phyloP scores from a whole-genome alignment of 1,140 invertebrate genomes.

The Drosophila trapezifrons region DNA sequence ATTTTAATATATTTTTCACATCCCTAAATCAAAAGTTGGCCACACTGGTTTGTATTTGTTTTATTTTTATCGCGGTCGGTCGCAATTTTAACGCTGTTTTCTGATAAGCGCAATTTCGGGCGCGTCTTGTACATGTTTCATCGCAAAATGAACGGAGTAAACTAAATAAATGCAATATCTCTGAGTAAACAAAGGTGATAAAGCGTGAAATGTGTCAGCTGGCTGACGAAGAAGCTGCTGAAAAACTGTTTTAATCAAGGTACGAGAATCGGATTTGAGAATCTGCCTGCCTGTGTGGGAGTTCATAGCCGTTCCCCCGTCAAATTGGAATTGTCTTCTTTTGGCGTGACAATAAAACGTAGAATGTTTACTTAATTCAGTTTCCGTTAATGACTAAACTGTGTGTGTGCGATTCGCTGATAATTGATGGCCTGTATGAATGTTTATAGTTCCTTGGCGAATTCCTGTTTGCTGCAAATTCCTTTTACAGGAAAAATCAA shows the following conservation, averaged over 20 bases:
- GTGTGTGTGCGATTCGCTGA: not conserved
- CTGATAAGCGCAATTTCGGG: slow-evolving; percentile 38
- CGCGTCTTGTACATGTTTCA: slow-evolving; percentile 55
- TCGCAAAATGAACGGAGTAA: slow-evolving; percentile 58
- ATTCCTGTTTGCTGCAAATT: slow-evolving; percentile 41
- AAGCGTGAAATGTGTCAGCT: slow-evolving; percentile 51
- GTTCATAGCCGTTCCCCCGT: slow-evolving; percentile 33
- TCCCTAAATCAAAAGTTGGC: too few relatives aligned
- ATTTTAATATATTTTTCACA: too few relatives aligned
- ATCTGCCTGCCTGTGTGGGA: slow-evolving; percentile 66
- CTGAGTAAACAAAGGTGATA: slow-evolving; percentile 64
- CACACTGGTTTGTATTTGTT: too few relatives aligned
- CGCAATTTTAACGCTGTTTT: slow-evolving; percentile 11
- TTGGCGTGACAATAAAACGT: slow-evolving; percentile 51
- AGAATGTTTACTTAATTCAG: slow-evolving; percentile 47
- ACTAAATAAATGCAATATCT: slow-evolving; percentile 44
- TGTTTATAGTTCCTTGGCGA: slow-evolving; percentile 6
- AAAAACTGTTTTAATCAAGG: slow-evolving; percentile 63
- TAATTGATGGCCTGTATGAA: slow-evolving; percentile 20
- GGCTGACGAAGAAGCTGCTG: slow-evolving; percentile 38
- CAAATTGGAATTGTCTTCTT: slow-evolving; percentile 60
- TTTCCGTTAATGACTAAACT: slow-evolving; percentile 6
- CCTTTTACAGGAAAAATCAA: slow-evolving; percentile 80
- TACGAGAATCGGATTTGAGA: slow-evolving; percentile 35
- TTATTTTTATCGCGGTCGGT: slow-evolving; percentile 28